A percentile compares a stretch with the other conserved stretches of the same genome.
phyloP scores from a whole-genome alignment of 1,140 invertebrate species.

The Trichoplusia ni region DNA sequence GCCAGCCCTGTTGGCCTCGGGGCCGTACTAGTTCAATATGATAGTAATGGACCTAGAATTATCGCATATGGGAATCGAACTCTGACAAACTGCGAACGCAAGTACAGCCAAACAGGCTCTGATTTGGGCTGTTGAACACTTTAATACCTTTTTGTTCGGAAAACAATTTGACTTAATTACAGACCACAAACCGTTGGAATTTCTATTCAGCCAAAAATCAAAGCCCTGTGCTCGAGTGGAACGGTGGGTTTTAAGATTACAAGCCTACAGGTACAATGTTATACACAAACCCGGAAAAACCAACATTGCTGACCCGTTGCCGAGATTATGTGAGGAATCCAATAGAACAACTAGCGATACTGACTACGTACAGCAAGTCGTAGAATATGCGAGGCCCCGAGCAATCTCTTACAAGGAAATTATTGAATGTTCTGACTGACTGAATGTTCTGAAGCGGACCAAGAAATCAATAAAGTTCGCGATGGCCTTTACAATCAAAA shows the following conservation, averaged over 20 bases:
- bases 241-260: too few relatives aligned
- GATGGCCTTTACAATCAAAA: constrained; percentile 9
- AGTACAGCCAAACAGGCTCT: not conserved
- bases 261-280: too few relatives aligned
- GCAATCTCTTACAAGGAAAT: not conserved
- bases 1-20: constrained; percentile 69
- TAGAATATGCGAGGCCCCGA: not conserved
- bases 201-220: too few relatives aligned
- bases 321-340: too few relatives aligned
- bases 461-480: constrained; percentile 14
- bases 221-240: too few relatives aligned
- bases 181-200: too few relatives aligned
- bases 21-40: not conserved
- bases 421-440: too few relatives aligned
- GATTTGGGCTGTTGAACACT: not conserved
- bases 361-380: not conserved
- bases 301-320: too few relatives aligned
- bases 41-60: not conserved
- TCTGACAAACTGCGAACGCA: not conserved
- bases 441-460: constrained; percentile 6
- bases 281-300: too few relatives aligned
- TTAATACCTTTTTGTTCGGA: not conserved
- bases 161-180: not conserved
- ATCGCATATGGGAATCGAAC: not conserved
- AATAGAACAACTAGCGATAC: too few relatives aligned